Evolutionary conservation across 1,140 invertebrate genomes (phyloP).

Genomic region (Hypsibius dujardini): DNA sequence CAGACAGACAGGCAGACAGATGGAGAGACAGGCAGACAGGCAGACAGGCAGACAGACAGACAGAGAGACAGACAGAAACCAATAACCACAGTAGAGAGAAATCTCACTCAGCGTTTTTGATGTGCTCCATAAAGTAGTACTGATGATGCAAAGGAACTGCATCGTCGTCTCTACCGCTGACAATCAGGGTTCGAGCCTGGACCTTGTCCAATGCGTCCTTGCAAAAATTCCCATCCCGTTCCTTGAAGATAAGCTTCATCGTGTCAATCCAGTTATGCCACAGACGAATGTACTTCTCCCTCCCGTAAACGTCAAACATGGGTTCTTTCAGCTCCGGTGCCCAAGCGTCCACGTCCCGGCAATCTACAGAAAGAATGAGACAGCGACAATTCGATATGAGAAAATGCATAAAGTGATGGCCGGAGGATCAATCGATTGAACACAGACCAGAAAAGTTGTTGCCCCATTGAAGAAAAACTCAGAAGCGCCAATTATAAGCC

Average conservation of each 20-base stretch:
- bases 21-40: too few species aligned
- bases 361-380: conserved; percentile 29
- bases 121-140: conserved; percentile 46
- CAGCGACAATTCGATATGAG: too few species aligned
- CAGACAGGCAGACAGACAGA: too few species aligned
- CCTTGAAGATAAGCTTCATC: conserved; percentile 39
- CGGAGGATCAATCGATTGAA: too few species aligned
- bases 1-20: too few species aligned
- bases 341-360: conserved; percentile 54
- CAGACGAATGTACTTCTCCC: conserved; percentile 46
- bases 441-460: too few species aligned
- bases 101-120: conserved; percentile 44
- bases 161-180: conserved; percentile 62
- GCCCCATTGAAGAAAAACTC: too few species aligned
- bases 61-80: conserved; percentile 16
- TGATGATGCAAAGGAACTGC: conserved; percentile 54
- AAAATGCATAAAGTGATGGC: too few species aligned
- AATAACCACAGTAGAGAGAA: conserved; percentile 10
- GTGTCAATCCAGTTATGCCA: conserved; percentile 56
- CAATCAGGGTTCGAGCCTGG: conserved; percentile 51
- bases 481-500: too few species aligned
- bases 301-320: conserved; percentile 53
- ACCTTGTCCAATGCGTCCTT: conserved; percentile 41
- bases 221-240: conserved; percentile 51
- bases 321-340: conserved; percentile 55